phyloP scores from a whole-genome alignment of 2,797 vertebrate genomes.

The Thamnophis elegans region DNA sequence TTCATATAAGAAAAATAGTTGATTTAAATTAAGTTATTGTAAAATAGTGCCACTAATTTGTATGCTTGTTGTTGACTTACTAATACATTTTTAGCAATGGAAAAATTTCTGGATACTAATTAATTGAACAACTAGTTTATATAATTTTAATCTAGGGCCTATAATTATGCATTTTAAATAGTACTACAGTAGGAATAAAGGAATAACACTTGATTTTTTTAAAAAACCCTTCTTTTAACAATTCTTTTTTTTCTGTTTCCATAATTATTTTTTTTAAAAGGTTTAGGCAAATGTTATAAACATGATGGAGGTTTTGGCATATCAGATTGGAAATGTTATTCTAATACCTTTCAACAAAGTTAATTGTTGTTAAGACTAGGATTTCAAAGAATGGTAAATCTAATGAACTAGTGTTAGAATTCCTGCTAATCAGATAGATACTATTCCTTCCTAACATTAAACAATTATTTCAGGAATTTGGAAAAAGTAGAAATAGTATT shows the following conservation, averaged over 20 bases:
- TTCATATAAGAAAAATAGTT: neutral
- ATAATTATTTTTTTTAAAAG: neutral
- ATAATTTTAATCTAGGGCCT: neutral
- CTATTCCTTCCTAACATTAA: neutral
- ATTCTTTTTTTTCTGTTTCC: neutral
- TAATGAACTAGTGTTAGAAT: neutral
- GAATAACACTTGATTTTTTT: neutral
- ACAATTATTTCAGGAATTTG: neutral
- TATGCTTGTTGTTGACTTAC: neutral
- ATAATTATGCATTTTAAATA: neutral
- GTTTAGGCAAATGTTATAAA: neutral
- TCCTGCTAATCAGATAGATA: neutral
- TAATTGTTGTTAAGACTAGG: neutral
- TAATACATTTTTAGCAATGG: neutral
- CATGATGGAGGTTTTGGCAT: neutral
- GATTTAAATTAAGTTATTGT: neutral
- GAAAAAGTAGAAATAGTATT: neutral
- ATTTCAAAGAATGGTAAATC: neutral
- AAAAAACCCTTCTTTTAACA: neutral
- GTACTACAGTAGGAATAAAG: neutral
- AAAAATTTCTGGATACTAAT: neutral
- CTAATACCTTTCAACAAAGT: neutral
- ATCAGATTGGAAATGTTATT: neutral
- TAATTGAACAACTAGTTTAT: neutral
- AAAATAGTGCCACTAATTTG: neutral